Percentiles rank a stretch among this genome's conserved stretches.
Conservation (phyloP, 2,113 vertebrate genomes). For the Sceloporus tristichus region DNA sequence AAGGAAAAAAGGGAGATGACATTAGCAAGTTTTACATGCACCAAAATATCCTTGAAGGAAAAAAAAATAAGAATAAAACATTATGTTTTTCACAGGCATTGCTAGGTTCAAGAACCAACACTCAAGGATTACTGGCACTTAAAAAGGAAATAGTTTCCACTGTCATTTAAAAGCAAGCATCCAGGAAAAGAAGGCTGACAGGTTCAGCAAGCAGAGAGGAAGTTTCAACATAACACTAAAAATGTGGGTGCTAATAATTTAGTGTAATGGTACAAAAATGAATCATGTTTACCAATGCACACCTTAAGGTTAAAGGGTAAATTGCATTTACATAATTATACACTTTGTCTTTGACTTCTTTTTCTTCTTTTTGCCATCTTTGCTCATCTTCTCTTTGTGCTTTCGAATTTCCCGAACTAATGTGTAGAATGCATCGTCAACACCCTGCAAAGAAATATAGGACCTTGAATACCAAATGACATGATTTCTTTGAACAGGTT, state of each 20-base stretch:
- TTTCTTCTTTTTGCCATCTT: conserved; percentile 99
- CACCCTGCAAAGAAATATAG: conserved; percentile 83
- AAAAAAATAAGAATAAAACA: conserved; percentile 3
- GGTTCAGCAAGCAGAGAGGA: conserved; percentile 86
- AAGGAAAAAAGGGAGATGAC: conserved; percentile 62
- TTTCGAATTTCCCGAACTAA: conserved; percentile 99
- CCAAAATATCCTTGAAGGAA: conserved; percentile 71
- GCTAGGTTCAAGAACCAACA: conserved; percentile 83
- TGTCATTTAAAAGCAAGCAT: conserved; percentile 83
- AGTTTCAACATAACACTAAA: conserved; percentile 80
- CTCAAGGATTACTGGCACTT: conserved; percentile 89
- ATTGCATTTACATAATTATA: conserved; percentile 94
- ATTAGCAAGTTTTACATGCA: conserved; percentile 76
- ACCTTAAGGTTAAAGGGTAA: conserved; percentile 84
- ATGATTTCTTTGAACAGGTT: neutral
- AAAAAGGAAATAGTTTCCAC: conserved; percentile 84
- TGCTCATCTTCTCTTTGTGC: conserved; percentile 99
- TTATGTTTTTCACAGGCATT: conserved; percentile 76
- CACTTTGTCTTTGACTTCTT: conserved; percentile 99
- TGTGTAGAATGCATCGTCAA: conserved; percentile 98
- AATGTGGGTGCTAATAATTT: conserved; percentile 33
- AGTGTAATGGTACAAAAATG: conserved; percentile 36
- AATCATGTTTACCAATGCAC: conserved; percentile 87
- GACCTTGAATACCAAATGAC: neutral
- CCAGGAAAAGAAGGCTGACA: conserved; percentile 79